Evolutionary conservation across 2,888 invertebrate species (phyloP), one percentile per base, ranked within the genome.

Genomic region (Busseola fusca): DNA sequence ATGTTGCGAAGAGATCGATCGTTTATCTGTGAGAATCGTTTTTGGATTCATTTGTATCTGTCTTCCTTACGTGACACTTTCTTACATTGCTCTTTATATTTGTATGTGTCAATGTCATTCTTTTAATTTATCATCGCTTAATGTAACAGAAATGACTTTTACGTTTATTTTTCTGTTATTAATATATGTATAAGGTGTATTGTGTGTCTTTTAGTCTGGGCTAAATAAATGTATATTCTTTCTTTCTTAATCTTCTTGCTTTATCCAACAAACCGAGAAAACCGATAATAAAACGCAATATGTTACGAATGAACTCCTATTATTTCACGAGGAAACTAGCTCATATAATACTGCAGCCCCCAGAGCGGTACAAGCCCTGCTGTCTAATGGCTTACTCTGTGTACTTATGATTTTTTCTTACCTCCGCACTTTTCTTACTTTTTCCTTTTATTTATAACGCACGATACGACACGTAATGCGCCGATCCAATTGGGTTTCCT

Each of bases 41-140:
- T 84, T 81, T 76, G 69, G 81, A 84, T 77, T 82, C 82, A 87
- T 87, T 87, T 87, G 78, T 87, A 86, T 80, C 87, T 80, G 87
- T 86, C 87, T 64, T 37, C 70, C 72, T 74, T 75, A 67, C 67
- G 78, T 79, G 81, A 82, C 83, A 78, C 67, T 76, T 84, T 74
- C 81, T 82, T 75, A 74, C 77, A 76, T 67, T 65, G 65, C 67
- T 78, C 68, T 74, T 80, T 79, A 76, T 75, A 79, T 82, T 76
- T 76, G 56, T 72, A 72, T 72, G 56, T 77, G 73, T 78, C 73
- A 84, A 76, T 67, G 64, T 42, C 62, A 48, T 25, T 25, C 5
- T 60, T 68, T 57, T 64, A 34, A 54, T 75, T 69, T 60, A 64
- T 74, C 59, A 71, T 63, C n/a, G 59, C 42, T 6, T 59, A 73